A percentile compares a stretch with the other conserved stretches of the same genome.
These are phyloP conservation scores for Xiphophorus maculatus DNA, from an alignment of 2,113 vertebrate genomes.

Conservation along the genomic window DNA sequence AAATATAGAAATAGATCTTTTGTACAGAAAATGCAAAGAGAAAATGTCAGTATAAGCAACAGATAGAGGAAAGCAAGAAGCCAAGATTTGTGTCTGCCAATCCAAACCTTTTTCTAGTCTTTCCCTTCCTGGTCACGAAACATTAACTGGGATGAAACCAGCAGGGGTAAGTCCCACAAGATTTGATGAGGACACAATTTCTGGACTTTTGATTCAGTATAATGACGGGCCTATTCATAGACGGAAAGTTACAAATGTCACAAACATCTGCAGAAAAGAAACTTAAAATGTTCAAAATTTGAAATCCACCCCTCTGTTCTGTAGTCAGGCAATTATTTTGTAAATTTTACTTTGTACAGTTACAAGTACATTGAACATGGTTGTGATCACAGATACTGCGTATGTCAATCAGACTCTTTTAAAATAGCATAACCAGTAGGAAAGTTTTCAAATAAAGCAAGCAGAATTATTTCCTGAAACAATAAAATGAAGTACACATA, in stretches of 20 bases:
- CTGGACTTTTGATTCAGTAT: conserved; percentile 19
- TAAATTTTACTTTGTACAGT: background rate
- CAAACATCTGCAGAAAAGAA: conserved; percentile 27
- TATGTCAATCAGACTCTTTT: conserved; percentile 14
- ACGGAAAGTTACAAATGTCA: conserved; percentile 6
- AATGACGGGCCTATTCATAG: conserved; percentile 8
- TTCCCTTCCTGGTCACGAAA: conserved; percentile 44
- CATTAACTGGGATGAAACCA: conserved; percentile 49
- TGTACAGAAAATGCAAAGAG: conserved; percentile 80
- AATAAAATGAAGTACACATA: background rate
- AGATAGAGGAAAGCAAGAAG: conserved; percentile 63
- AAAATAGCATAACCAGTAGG: background rate
- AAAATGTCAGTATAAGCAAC: conserved; percentile 74
- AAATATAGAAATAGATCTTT: conserved; percentile 87
- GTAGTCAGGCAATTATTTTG: conserved; percentile 25
- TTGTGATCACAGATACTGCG: conserved; percentile 2
- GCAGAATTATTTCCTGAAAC: conserved; percentile 2
- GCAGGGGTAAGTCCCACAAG: conserved; percentile 34
- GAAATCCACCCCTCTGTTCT: background rate
- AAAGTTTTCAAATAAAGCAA: too few species aligned
- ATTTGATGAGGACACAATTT: conserved; percentile 33
- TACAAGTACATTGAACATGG: conserved; percentile 6
- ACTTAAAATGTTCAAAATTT: conserved; percentile 6
- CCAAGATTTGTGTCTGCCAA: conserved; percentile 55
- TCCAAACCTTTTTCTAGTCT: conserved; percentile 44